Evolutionary conservation across 2,797 vertebrate genomes (phyloP).

Genomic region (Girardinus metallicus): DNA sequence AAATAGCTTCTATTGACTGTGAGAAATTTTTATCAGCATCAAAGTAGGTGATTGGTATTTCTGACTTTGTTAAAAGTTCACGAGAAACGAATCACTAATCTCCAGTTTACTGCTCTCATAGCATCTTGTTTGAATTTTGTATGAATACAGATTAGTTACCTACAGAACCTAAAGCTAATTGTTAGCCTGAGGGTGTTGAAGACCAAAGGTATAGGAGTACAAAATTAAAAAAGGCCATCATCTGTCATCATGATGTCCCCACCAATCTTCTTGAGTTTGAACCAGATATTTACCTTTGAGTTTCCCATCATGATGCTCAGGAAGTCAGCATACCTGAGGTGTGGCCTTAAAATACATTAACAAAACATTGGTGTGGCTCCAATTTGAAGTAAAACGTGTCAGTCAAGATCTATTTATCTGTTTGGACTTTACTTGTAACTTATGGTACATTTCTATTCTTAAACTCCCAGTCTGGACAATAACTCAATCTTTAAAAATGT

Average conservation of each 20-base stretch:
- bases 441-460: background rate
- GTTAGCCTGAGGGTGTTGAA: background rate
- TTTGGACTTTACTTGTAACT: background rate
- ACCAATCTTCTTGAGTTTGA: too few species aligned
- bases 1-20: background rate
- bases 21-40: background rate
- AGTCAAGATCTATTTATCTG: background rate
- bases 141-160: conserved; percentile 1
- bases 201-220: background rate
- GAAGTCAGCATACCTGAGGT: too few species aligned
- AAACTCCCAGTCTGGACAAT: background rate
- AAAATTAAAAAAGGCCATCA: background rate
- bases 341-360: too few species aligned
- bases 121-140: background rate
- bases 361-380: too few species aligned
- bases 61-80: background rate
- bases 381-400: background rate
- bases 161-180: background rate
- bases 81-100: background rate
- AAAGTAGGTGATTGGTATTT: background rate
- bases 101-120: background rate
- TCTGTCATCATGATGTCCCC: background rate
- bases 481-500: background rate
- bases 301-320: too few species aligned
- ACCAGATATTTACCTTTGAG: too few species aligned